A percentile compares a stretch with the other conserved stretches of the same genome.
phyloP scores from a whole-genome alignment of 1,140 invertebrate species.

The Sminthurides bifidus region DNA sequence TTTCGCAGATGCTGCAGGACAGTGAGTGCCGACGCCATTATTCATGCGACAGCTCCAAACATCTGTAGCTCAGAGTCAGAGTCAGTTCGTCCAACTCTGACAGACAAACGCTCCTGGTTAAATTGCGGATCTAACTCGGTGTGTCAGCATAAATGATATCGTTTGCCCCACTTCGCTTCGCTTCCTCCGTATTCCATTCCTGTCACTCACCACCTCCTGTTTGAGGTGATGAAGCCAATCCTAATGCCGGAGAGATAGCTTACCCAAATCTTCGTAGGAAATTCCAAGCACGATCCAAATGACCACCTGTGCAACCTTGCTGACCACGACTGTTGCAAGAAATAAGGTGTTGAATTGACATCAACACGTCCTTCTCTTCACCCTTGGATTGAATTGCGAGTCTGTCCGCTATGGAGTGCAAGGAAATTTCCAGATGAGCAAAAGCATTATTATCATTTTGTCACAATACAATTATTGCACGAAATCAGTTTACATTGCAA shows the following conservation, averaged over 20 bases:
- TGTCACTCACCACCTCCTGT: too few relatives aligned
- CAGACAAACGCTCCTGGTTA: too few relatives aligned
- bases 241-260: neutral
- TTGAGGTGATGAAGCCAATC: too few relatives aligned
- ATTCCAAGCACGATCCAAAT: constrained; percentile 81
- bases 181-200: too few relatives aligned
- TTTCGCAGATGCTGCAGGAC: too few relatives aligned
- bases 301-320: constrained; percentile 70
- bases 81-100: too few relatives aligned
- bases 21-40: too few relatives aligned
- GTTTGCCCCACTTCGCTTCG: too few relatives aligned
- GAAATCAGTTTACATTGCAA: neutral
- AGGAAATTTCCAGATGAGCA: constrained; percentile 2
- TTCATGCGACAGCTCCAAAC: too few relatives aligned
- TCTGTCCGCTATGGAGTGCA: constrained; percentile 38
- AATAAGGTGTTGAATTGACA: constrained; percentile 73
- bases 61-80: too few relatives aligned
- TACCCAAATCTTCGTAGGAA: constrained; percentile 72
- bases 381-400: constrained; percentile 70
- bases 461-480: neutral
- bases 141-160: too few relatives aligned
- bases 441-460: neutral
- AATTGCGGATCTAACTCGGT: too few relatives aligned
- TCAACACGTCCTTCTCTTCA: constrained; percentile 47
- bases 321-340: constrained; percentile 67